Evolutionary conservation across 2,888 invertebrate genomes (phyloP).

Genomic region (Drosophila cracens): DNA sequence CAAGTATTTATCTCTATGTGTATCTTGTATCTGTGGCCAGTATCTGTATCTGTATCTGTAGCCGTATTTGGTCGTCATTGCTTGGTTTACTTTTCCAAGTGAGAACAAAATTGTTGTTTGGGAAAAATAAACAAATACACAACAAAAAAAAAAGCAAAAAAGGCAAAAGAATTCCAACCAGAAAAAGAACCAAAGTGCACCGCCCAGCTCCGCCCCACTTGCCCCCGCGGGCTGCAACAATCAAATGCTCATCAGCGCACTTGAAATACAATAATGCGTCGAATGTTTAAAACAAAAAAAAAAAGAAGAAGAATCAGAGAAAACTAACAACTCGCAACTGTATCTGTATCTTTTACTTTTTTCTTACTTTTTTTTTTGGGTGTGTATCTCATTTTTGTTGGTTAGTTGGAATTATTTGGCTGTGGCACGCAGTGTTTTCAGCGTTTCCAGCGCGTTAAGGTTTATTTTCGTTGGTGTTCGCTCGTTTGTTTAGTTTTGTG

Average conservation of each 20-base stretch:
- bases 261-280: constrained; percentile 75
- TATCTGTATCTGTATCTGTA: constrained; percentile 29
- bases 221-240: constrained; percentile 55
- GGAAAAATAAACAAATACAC: constrained; percentile 72
- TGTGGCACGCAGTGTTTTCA: constrained; percentile 43
- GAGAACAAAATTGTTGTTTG: constrained; percentile 75
- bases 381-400: constrained; percentile 61
- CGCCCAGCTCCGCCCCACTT: constrained; percentile 1
- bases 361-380: constrained; percentile 48
- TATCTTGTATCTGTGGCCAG: constrained; percentile 24
- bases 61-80: constrained; percentile 26
- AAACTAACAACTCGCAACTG: constrained; percentile 41
- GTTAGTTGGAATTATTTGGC: constrained; percentile 55
- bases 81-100: constrained; percentile 75
- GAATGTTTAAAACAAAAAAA: constrained; percentile 56
- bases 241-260: constrained; percentile 82
- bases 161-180: constrained; percentile 32
- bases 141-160: constrained; percentile 25
- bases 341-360: constrained; percentile 51
- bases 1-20: constrained; percentile 53
- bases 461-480: constrained; percentile 78
- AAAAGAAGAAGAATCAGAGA: neutral
- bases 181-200: constrained; percentile 28
- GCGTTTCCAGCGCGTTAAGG: constrained; percentile 55
- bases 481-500: constrained; percentile 80